phyloP scores from a whole-genome alignment of 1,140 invertebrate species.

The Stenopsyche tienmushanensis region DNA sequence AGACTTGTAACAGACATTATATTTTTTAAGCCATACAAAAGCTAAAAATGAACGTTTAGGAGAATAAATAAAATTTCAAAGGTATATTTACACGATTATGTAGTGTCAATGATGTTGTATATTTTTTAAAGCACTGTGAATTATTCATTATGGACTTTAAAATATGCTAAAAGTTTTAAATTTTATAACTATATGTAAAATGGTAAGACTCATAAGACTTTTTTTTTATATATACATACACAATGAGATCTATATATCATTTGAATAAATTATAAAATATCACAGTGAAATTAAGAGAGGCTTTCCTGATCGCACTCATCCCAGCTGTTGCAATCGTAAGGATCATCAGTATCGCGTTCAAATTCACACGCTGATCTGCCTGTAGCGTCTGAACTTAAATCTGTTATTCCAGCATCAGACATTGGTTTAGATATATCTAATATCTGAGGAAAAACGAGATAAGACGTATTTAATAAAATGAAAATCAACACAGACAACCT shows the following conservation, averaged over 20 bases:
- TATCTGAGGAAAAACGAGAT: slow-evolving; percentile 45
- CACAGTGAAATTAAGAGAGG: slow-evolving; percentile 46
- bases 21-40: no score
- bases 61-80: no score
- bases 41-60: no score
- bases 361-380: slow-evolving; percentile 56
- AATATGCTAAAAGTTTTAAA: no score
- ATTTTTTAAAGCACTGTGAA: no score
- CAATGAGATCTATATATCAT: neutral
- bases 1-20: no score
- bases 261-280: slow-evolving; percentile 11
- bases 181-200: no score
- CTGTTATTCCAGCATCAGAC: slow-evolving; percentile 54
- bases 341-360: slow-evolving; percentile 55
- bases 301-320: slow-evolving; percentile 57
- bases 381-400: slow-evolving; percentile 56
- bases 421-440: slow-evolving; percentile 56
- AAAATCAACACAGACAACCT: neutral
- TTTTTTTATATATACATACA: neutral
- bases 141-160: no score
- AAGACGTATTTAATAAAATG: neutral
- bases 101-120: no score
- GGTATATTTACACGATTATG: no score
- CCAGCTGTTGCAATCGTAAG: slow-evolving; percentile 56
- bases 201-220: neutral